Conservation (phyloP, 2,888 invertebrate species). For the Rhingia rostrata region DNA sequence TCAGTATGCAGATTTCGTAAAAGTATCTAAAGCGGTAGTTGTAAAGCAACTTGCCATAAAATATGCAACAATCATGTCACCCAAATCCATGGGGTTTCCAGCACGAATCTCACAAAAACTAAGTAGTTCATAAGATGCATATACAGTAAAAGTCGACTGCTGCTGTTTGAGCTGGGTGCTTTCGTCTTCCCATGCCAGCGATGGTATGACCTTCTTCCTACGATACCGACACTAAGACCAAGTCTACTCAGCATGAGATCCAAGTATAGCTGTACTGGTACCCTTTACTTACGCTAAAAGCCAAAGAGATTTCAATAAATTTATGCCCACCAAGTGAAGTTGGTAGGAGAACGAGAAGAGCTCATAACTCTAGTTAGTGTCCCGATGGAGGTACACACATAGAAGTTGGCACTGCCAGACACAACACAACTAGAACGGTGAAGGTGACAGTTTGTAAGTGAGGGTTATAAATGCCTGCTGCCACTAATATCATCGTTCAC, state of each 20-base stretch:
- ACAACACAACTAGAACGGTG: slow-evolving; percentile 15
- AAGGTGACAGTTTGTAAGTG: slow-evolving; percentile 50
- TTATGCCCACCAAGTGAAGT: slow-evolving; percentile 48
- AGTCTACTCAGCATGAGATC: slow-evolving; percentile 63
- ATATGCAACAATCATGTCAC: slow-evolving; percentile 71
- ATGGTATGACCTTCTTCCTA: slow-evolving; percentile 65
- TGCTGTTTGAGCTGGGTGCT: slow-evolving; percentile 32
- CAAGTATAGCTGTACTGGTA: slow-evolving; percentile 4
- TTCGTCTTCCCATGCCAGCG: slow-evolving; percentile 33
- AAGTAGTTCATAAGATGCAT: slow-evolving; percentile 70
- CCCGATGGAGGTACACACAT: slow-evolving; percentile 13
- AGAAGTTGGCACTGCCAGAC: slow-evolving; percentile 18
- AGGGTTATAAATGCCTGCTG: slow-evolving; percentile 51
- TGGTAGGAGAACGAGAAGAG: slow-evolving; percentile 20
- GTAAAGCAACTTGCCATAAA: slow-evolving; percentile 15
- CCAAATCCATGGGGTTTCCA: slow-evolving; percentile 72
- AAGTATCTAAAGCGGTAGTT: slow-evolving; percentile 25
- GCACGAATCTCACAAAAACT: slow-evolving; percentile 70
- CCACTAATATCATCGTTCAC: slow-evolving; percentile 61
- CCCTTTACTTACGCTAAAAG: slow-evolving; percentile 38
- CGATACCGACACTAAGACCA: slow-evolving; percentile 52
- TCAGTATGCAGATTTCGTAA: slow-evolving; percentile 12
- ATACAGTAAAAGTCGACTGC: not conserved
- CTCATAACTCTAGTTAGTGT: slow-evolving; percentile 20
- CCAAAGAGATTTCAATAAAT: slow-evolving; percentile 64